Evolutionary conservation across 2,888 invertebrate species (phyloP), one percentile per base, ranked within the genome.

Genomic region (Cylindroiulus punctatus): DNA sequence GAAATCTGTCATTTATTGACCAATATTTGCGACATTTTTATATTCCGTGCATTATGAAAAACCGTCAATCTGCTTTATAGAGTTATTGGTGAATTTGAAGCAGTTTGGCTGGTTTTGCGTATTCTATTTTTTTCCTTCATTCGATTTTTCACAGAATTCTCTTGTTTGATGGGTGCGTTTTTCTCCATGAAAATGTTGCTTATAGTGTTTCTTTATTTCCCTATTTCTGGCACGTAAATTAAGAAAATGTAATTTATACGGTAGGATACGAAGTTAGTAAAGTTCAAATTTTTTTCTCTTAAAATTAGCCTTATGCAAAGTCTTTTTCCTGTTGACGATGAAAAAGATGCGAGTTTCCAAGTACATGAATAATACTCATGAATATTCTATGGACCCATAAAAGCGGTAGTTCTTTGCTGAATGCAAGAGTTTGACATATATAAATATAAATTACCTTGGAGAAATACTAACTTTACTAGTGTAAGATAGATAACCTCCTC

Each of bases 401-500:
- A 76, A 76, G 26, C 30, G 76, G 76, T 76, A 76, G 76, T 76
- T 76, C 76, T 30, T 76, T 76, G 76, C 76, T 30, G 30, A 76
- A 76, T 76, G 76, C 30, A 2, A 76, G 30, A 30, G 8, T 30
- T 76, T 76, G 76, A 76, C 76, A 76, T 76, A 76, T 26, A 76
- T 76, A 76, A 76, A 76, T 76, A 76, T 76, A 76, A 76, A 76
- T 76, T 76, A 76, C 76, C 76, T 76, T 17, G 30, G 76, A 76
- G 76, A 76, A 76, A 76, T 76, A 26, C 26, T 30, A 76, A 30
- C 76, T 26, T 76, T 17, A 76, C 76, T 30, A 52, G 52, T 52
- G 52, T 76, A 76, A 76, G 76, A 76, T 76, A 30, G 76, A 76
- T 76, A 76, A 76, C 76, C 76, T 76, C 30, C 30, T 76, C 30